Evolutionary conservation across 2,888 invertebrate genomes (phyloP).

Genomic region (Acleris literana): DNA sequence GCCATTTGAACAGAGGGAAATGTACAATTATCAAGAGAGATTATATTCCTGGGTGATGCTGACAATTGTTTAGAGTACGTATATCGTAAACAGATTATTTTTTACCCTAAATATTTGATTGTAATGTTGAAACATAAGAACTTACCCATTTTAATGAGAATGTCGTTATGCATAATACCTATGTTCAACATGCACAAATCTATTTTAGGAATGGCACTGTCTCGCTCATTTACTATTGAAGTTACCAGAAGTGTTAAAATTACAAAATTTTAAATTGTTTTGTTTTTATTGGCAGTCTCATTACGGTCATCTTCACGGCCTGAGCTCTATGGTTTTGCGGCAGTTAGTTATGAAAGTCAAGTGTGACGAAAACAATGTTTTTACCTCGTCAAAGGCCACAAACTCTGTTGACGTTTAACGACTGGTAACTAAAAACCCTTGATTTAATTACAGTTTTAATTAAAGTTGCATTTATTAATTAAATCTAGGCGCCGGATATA

Average conservation of each 20-base stretch:
- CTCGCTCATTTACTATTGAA: too few species aligned
- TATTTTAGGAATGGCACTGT: too few species aligned
- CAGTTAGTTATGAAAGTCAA: constrained; percentile 10
- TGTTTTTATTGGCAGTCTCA: constrained; percentile 1
- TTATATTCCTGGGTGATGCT: neutral
- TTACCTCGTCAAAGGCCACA: constrained; percentile 6
- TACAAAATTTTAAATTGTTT: neutral
- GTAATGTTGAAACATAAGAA: too few species aligned
- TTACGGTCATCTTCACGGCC: constrained; percentile 6
- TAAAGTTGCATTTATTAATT: constrained; percentile 16
- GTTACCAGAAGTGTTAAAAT: too few species aligned
- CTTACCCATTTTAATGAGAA: too few species aligned
- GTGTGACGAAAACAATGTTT: constrained; percentile 6
- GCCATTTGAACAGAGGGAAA: constrained; percentile 17
- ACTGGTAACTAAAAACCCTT: constrained; percentile 3
- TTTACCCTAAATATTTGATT: too few species aligned
- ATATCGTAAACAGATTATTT: too few species aligned
- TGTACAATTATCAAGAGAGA: constrained; percentile 5
- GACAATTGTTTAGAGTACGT: too few species aligned
- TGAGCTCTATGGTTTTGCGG: neutral
- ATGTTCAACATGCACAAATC: too few species aligned
- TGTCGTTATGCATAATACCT: too few species aligned
- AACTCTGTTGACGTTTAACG: constrained; percentile 7
- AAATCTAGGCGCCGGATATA: neutral
- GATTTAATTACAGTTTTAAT: constrained; percentile 25